A percentile compares a stretch with the other conserved stretches of the same genome.
These are phyloP conservation scores for Hypanus sabinus DNA, from an alignment of 2,113 vertebrate genomes.

Conservation along the genomic window DNA sequence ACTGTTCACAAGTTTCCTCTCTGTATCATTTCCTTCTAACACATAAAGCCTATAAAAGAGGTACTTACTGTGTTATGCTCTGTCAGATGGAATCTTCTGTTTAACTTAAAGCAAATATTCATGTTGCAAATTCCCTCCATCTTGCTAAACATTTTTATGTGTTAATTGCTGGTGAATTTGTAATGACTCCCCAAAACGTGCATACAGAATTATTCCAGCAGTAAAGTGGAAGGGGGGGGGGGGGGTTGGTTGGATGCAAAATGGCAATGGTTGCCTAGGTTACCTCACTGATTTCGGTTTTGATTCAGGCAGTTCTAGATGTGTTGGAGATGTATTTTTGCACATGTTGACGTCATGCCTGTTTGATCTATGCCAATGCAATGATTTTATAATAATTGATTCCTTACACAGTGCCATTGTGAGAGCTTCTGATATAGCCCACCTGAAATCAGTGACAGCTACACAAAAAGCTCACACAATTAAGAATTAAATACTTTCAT, in stretches of 20 bases:
- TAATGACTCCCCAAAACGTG: background rate
- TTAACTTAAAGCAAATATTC: background rate
- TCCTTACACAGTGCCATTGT: background rate
- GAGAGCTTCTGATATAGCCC: background rate
- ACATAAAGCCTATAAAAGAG: background rate
- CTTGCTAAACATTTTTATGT: background rate
- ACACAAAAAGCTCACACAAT: background rate
- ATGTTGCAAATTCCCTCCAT: background rate
- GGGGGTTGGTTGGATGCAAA: background rate
- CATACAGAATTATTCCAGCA: background rate
- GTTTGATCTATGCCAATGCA: background rate
- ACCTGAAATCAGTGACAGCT: background rate
- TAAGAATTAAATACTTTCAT: background rate
- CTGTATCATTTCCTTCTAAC: background rate
- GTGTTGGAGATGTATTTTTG: constrained; percentile 6
- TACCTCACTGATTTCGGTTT: background rate
- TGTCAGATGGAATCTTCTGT: background rate
- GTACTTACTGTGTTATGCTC: background rate
- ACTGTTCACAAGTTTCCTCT: background rate
- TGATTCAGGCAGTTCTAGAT: background rate
- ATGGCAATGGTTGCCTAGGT: constrained; percentile 2
- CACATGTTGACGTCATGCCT: background rate
- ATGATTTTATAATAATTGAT: background rate
- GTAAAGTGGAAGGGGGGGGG: background rate
- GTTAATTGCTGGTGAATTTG: background rate